Conservation (phyloP, 2,888 invertebrate species). For the Gasteruption jaculator region DNA sequence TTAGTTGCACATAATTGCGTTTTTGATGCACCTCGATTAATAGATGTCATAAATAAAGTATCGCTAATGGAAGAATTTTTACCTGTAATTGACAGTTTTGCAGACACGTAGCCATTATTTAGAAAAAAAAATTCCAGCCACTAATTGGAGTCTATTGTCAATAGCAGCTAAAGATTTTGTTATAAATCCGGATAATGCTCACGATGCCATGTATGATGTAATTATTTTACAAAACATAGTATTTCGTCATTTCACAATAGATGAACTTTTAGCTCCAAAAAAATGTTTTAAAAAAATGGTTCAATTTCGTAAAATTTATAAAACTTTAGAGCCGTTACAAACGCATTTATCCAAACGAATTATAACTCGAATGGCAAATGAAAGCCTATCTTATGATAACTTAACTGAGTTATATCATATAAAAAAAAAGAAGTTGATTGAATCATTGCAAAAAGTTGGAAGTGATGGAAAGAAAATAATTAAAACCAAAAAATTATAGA, state of each 20-base stretch:
- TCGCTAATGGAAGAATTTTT: background rate
- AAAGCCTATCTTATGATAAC: background rate
- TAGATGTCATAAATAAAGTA: background rate
- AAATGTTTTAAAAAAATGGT: slow-evolving; percentile 1
- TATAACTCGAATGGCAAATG: background rate
- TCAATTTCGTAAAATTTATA: background rate
- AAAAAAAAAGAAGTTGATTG: background rate
- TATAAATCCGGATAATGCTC: slow-evolving; percentile 1
- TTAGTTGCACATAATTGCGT: slow-evolving; percentile 10
- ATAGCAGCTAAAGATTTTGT: background rate
- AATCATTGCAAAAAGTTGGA: background rate
- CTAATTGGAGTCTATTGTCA: background rate
- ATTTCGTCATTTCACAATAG: background rate
- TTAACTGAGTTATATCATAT: background rate
- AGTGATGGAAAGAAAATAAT: slow-evolving; percentile 5
- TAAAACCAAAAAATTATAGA: background rate
- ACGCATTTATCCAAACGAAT: background rate
- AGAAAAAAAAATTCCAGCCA: slow-evolving; percentile 3
- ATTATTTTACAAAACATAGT: slow-evolving; percentile 5
- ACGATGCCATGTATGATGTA: slow-evolving; percentile 6
- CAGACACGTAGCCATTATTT: slow-evolving; percentile 2
- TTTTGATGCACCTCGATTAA: slow-evolving; percentile 6
- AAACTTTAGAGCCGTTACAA: slow-evolving; percentile 1
- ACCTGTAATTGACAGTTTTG: slow-evolving; percentile 7
- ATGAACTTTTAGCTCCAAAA: background rate